These are phyloP conservation scores for Hedychridium roseum DNA, from an alignment of 2,888 invertebrate genomes.

Conservation along the genomic window DNA sequence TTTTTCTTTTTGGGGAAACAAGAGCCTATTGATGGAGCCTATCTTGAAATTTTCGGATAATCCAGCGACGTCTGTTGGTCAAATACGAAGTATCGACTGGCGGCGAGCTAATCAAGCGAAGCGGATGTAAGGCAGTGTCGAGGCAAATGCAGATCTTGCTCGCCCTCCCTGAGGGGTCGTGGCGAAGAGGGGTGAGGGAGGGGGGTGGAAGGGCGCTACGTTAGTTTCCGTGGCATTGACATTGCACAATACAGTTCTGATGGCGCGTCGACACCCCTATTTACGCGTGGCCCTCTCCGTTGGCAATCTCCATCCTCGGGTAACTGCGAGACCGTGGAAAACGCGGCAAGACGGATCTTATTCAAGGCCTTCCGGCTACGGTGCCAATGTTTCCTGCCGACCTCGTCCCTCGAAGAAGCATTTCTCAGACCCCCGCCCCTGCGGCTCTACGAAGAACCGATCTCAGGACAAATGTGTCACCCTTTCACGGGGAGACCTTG, in stretches of 20 bases:
- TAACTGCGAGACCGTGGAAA: slow-evolving; percentile 31
- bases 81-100: slow-evolving; percentile 4
- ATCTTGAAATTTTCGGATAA: no score
- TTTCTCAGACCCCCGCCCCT: no score
- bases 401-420: background rate
- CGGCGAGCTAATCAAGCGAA: slow-evolving; percentile 33
- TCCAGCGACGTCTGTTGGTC: slow-evolving; percentile 18
- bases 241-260: slow-evolving; percentile 59
- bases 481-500: no score
- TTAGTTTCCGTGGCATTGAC: slow-evolving; percentile 63
- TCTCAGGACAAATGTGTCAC: no score
- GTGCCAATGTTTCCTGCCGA: slow-evolving; percentile 39
- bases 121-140: slow-evolving; percentile 39
- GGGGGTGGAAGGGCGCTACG: slow-evolving; percentile 44
- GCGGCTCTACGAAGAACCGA: no score
- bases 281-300: slow-evolving; percentile 46
- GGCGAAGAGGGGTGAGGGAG: slow-evolving; percentile 23
- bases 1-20: no score
- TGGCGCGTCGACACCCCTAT: slow-evolving; percentile 55
- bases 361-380: slow-evolving; percentile 44
- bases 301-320: slow-evolving; percentile 34
- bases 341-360: slow-evolving; percentile 45
- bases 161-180: slow-evolving; percentile 3
- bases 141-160: slow-evolving; percentile 37
- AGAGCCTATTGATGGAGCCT: no score